Evolutionary conservation across 2,113 vertebrate genomes (phyloP).

Genomic region (Mixornis gularis): DNA sequence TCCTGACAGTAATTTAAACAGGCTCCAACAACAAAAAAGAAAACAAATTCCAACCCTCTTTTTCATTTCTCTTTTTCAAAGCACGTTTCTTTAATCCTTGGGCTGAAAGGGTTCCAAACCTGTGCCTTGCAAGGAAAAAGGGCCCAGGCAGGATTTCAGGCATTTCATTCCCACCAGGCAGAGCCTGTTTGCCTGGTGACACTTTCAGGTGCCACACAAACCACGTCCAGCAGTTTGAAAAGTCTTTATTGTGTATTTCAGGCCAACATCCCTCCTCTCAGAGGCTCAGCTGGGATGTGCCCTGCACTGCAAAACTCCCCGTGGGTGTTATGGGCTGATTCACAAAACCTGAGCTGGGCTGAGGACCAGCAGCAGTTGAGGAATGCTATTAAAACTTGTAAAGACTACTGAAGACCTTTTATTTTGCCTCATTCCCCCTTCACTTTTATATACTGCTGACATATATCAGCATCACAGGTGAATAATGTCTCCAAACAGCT

Average conservation of each 20-base stretch:
- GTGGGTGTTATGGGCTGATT: background rate
- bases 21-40: background rate
- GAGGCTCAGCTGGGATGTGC: background rate
- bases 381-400: background rate
- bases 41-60: background rate
- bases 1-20: background rate
- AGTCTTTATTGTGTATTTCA: background rate
- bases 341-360: background rate
- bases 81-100: background rate
- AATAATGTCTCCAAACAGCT: background rate
- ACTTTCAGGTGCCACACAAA: background rate
- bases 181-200: background rate
- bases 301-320: background rate
- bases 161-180: background rate
- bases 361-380: background rate
- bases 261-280: background rate
- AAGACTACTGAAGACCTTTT: background rate
- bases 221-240: fast-evolving
- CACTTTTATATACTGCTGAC: background rate
- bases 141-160: background rate
- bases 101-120: background rate
- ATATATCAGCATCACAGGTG: fast-evolving
- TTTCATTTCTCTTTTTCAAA: background rate
- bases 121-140: background rate
- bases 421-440: background rate